Base-by-base conservation (phyloP, 2,888 invertebrate species). In the Coelogynopora nodosa region DNA sequence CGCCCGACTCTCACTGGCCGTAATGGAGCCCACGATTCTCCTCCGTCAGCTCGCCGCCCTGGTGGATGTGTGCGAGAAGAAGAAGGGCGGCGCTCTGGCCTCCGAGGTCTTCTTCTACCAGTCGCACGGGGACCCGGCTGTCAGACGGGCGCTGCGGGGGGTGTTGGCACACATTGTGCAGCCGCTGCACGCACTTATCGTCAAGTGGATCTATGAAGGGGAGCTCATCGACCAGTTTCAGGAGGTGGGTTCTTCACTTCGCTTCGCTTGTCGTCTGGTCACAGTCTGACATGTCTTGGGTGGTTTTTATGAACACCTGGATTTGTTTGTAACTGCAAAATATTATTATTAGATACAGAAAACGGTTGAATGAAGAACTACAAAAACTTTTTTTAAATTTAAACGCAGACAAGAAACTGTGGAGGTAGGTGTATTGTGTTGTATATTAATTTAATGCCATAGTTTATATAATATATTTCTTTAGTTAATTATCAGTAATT, bases 141-240 rank as follows among this genome's bases (percentile, higher is more conserved):
- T 92, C 30, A 90, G 90, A 67, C 88, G 90, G 5, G 94, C 94
- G 87, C 94, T 96, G 67, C 91, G 91, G 87, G 90, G 92, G 87
- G 91, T 92, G 13, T 90, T 93, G 13, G 90, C 90, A 10, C 88
- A 90, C 90, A 95, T 89, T 85, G 90, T 91, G 67, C 90, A 92
- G 89, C 92, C 92, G 5, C 95, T 97, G 88, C 96, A 96, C 88
- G 94, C 94, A 84, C 96, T 97, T 95, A 93, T 98, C 84, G 31
- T 23, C 10, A 93, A 95, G 82, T 98, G 98, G 98, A 94, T 97
- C 86, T 93, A 96, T 80, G 96, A 97, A 90, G 98, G 97, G 0
- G 96, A 96, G 92, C 94, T 98, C 86, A 95, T 95, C 88, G 98
- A 98, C 92, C 95, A 95, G 0, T 95, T 94, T 92, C 95, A 95